Conservation (phyloP, 1,140 invertebrate genomes). For the Chionoecetes opilio region DNA sequence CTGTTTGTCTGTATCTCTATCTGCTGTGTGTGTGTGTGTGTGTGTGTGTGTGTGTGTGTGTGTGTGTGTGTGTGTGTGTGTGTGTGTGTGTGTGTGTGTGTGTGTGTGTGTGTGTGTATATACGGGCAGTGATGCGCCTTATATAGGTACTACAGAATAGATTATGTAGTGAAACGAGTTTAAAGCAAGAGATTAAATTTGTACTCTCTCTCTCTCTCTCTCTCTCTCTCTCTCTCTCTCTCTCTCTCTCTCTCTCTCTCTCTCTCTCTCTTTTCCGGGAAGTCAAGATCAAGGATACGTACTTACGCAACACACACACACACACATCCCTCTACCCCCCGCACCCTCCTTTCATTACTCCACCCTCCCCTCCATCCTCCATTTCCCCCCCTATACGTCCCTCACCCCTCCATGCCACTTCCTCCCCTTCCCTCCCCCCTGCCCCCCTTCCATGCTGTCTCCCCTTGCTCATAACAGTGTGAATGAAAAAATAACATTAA, state of each 20-base stretch:
- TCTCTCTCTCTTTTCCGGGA: neutral
- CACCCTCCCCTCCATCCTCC: neutral
- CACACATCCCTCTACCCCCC: neutral
- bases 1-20: too few relatives aligned
- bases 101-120: too few relatives aligned
- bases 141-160: too few relatives aligned
- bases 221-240: too few relatives aligned
- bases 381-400: neutral
- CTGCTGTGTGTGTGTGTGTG: too few relatives aligned
- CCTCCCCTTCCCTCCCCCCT: conserved; percentile 10
- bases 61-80: too few relatives aligned
- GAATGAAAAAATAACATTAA: neutral
- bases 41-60: too few relatives aligned
- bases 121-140: too few relatives aligned
- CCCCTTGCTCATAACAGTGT: neutral
- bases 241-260: conserved; percentile 15
- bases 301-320: neutral
- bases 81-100: neutral
- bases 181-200: too few relatives aligned
- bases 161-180: too few relatives aligned
- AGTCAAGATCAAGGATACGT: neutral
- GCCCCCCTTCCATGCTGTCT: neutral
- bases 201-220: too few relatives aligned
- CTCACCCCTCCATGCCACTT: neutral
- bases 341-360: neutral